Evolutionary conservation across 2,113 vertebrate genomes (phyloP).

Genomic region (Myrmophylax atrothorax): DNA sequence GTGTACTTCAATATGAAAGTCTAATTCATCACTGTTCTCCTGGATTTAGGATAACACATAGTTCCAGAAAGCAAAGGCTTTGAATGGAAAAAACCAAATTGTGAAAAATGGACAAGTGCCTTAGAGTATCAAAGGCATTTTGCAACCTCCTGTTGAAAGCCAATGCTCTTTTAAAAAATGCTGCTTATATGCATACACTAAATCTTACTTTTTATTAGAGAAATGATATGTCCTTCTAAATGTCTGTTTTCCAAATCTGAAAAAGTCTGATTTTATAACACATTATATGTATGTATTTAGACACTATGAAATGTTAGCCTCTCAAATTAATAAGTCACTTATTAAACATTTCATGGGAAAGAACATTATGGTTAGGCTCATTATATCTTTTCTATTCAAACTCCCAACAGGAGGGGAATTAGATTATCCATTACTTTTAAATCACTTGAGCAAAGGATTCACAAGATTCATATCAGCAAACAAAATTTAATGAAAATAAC

Average conservation of each 20-base stretch:
- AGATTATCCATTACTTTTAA: background rate
- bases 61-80: background rate
- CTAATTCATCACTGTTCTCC: background rate
- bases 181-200: background rate
- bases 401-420: background rate
- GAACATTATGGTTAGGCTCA: background rate
- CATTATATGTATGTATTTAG: background rate
- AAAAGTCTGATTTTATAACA: background rate
- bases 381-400: background rate
- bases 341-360: background rate
- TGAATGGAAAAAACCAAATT: background rate
- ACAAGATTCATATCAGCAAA: background rate
- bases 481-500: background rate
- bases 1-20: background rate
- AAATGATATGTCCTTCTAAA: background rate
- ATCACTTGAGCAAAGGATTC: background rate
- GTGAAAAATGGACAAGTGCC: background rate
- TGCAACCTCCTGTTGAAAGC: background rate
- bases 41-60: background rate
- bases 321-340: background rate
- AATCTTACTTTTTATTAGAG: background rate
- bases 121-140: background rate
- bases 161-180: background rate
- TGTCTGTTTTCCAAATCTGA: background rate
- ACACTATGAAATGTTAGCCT: background rate